Conservation (phyloP, 2,113 vertebrate species). For the Tyrannus savana region DNA sequence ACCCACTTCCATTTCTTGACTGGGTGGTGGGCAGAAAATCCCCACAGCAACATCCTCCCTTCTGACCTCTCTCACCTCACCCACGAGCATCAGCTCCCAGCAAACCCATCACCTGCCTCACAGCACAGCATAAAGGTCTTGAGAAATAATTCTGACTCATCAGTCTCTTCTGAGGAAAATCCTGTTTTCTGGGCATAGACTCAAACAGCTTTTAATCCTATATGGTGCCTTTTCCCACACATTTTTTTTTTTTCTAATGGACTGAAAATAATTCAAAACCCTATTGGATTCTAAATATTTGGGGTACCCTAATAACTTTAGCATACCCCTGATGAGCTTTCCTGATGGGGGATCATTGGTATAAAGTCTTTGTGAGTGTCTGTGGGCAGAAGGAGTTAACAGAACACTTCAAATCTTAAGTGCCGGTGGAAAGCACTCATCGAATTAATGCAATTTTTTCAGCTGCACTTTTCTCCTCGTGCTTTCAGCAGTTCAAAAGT, state of each 20-base stretch:
- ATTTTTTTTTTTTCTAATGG: neutral
- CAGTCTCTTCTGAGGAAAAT: neutral
- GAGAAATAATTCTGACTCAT: neutral
- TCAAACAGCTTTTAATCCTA: neutral
- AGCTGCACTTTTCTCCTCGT: neutral
- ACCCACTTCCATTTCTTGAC: neutral
- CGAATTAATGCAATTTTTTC: neutral
- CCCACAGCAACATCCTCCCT: neutral
- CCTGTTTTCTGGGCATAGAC: neutral
- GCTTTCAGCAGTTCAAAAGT: neutral
- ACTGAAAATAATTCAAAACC: neutral
- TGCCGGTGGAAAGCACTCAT: neutral
- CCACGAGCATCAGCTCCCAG: neutral
- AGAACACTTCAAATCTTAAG: neutral
- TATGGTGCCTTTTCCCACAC: neutral
- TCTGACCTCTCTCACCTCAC: neutral
- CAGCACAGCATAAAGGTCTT: neutral
- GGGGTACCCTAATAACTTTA: neutral
- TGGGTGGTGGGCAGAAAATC: neutral
- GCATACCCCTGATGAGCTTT: neutral
- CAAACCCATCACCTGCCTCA: neutral
- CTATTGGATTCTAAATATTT: neutral
- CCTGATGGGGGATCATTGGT: neutral
- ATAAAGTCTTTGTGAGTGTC: neutral
- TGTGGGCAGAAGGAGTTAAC: neutral